Base-by-base conservation (phyloP, 2,888 invertebrate species). In the Formica aserva region DNA sequence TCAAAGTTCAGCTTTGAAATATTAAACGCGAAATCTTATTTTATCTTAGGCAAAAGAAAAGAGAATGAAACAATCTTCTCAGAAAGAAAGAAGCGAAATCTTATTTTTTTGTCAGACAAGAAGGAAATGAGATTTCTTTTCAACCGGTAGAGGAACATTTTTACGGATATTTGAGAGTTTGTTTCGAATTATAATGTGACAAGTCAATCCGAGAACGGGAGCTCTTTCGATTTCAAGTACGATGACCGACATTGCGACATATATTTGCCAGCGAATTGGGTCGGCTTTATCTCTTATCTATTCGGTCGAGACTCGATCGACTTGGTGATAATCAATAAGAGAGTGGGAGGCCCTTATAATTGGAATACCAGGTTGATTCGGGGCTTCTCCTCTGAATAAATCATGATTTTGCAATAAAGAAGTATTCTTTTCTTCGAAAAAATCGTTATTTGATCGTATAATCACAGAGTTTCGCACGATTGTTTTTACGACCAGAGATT, bases 361-460 rank as follows among this genome's bases (percentile, higher is more conserved):
- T 87, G 85, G 85, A 89, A 84, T 77, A 66, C 63, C 75, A 82
- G 74, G 82, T 85, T 82, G 72, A 81, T 71, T 60, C n/a, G 15
- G 8, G 18, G 78, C 26, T 60, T 62, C 52, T 52, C 11, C 11
- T 52, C 13, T 29, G 65, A 77, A 83, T 76, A 57, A 71, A 82
- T 75, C 66, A 65, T 52, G 6, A 41, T 0, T 13, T 15, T 5
- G 9, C 52, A 26, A 13, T 35, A 63, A 45, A 52, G 32, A 38
- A 32, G n/a, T 6, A 38, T 41, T 65, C n/a, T 55, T n/a, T n/a
- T 18, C 6, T n/a, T 62, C 45, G 13, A 3, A 9, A n/a, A 6
- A 45, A 22, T 75, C 22, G 11, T 63, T 22, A 35, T 57, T 55
- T 60, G 18, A 29, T 74, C n/a, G 38, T 60, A 13, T n/a, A 57